A percentile compares a stretch with the other conserved stretches of the same genome.
These are phyloP conservation scores for Tipula unca DNA, from an alignment of 2,888 invertebrate species.

Conservation along the genomic window DNA sequence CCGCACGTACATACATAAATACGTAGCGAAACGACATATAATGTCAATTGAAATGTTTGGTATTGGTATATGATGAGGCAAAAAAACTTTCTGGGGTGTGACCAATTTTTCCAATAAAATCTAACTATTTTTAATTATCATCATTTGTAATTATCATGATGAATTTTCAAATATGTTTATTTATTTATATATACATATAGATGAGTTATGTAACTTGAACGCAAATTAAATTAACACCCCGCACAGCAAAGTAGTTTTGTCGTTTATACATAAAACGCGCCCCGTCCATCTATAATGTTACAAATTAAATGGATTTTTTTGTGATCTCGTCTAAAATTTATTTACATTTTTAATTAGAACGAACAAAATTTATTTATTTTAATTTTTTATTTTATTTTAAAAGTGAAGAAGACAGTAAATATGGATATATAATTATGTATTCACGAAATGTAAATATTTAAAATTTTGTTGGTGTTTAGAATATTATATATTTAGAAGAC, in stretches of 20 bases:
- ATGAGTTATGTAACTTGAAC: neutral
- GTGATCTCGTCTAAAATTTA: neutral
- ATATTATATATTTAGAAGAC: neutral
- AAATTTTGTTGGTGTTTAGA: neutral
- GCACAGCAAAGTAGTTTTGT: neutral
- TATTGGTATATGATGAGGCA: neutral
- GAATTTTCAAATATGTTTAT: neutral
- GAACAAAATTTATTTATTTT: neutral
- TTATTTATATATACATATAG: neutral
- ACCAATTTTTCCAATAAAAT: neutral
- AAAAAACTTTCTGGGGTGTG: neutral
- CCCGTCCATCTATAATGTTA: neutral
- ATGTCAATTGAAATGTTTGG: neutral
- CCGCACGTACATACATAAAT: neutral
- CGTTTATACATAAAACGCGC: neutral
- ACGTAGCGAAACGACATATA: neutral
- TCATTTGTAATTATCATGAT: neutral
- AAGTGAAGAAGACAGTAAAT: neutral
- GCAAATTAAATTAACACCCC: neutral
- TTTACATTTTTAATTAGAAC: conserved; percentile 8
- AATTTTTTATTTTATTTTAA: neutral
- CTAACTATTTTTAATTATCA: neutral
- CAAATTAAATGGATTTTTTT: conserved; percentile 4
- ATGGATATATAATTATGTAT: neutral
- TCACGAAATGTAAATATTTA: conserved; percentile 14